phyloP scores from a whole-genome alignment of 1,140 invertebrate species.

The Acarapis woodi region DNA sequence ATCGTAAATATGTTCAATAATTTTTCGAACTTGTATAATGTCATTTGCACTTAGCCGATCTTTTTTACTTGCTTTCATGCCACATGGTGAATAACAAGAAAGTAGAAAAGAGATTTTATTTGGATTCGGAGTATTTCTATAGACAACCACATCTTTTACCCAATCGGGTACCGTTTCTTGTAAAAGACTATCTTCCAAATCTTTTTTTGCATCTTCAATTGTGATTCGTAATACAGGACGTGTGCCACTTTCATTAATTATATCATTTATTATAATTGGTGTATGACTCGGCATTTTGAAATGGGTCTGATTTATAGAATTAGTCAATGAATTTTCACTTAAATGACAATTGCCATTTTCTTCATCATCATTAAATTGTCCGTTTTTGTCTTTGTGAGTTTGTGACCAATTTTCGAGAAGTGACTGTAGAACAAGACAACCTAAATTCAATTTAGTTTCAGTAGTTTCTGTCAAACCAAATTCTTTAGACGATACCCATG shows the following conservation, averaged over 20 bases:
- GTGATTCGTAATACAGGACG: slow-evolving; percentile 63
- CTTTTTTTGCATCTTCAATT: slow-evolving; percentile 74
- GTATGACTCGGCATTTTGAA: slow-evolving; percentile 81
- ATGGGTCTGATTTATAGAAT: slow-evolving; percentile 38
- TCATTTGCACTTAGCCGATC: slow-evolving; percentile 93
- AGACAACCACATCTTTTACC: slow-evolving; percentile 74
- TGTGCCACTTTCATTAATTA: slow-evolving; percentile 86
- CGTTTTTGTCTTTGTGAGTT: slow-evolving; percentile 17
- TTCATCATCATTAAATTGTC: slow-evolving; percentile 4
- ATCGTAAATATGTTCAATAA: slow-evolving; percentile 95
- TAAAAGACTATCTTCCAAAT: slow-evolving; percentile 67
- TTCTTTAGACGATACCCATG: slow-evolving; percentile 90
- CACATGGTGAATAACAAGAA: slow-evolving; percentile 59
- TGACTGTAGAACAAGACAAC: slow-evolving; percentile 68
- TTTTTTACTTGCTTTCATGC: slow-evolving; percentile 63
- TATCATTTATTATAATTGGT: slow-evolving; percentile 90
- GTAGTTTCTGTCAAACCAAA: slow-evolving; percentile 32
- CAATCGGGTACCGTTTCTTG: slow-evolving; percentile 83
- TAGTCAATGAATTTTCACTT: slow-evolving; percentile 12
- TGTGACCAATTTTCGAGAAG: slow-evolving; percentile 82
- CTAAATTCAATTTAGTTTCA: slow-evolving; percentile 56
- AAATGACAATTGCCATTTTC: slow-evolving; percentile 16
- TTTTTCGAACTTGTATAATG: slow-evolving; percentile 93
- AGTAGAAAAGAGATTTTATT: slow-evolving; percentile 93
- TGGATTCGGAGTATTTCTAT: slow-evolving; percentile 71